Evolutionary conservation across 2,888 invertebrate species (phyloP).

Genomic region (Heliconius hortense): DNA sequence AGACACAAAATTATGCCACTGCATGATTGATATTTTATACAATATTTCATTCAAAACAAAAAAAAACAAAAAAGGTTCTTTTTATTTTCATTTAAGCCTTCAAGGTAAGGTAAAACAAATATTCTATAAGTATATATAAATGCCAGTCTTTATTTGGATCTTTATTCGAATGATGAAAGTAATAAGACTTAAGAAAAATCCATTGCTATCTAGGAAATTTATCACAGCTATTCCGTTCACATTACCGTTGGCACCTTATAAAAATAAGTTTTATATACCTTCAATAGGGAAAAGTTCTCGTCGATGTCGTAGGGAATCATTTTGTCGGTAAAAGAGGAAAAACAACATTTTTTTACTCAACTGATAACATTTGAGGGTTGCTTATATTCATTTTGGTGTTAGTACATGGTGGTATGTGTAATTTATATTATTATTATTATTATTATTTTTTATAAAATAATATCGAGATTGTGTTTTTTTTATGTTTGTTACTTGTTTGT

Average conservation of each 20-base stretch:
- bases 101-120: background rate
- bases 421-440: background rate
- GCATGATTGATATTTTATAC: background rate
- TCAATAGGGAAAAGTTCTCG: constrained; percentile 27
- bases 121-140: background rate
- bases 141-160: background rate
- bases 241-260: constrained; percentile 25
- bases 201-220: constrained; percentile 27
- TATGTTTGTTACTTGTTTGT: too few species aligned
- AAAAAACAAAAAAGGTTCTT: too few species aligned
- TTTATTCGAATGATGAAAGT: constrained; percentile 15
- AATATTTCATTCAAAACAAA: background rate
- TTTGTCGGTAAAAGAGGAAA: constrained; percentile 12
- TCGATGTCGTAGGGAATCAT: constrained; percentile 18
- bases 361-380: constrained; percentile 3
- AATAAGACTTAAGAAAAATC: constrained; percentile 25
- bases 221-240: constrained; percentile 25
- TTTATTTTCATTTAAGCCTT: background rate
- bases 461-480: background rate
- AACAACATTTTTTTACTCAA: background rate
- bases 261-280: constrained; percentile 29
- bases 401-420: background rate
- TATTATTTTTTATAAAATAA: background rate
- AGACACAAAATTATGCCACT: too few species aligned
- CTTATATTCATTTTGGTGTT: background rate